Percentiles rank a stretch among this genome's conserved stretches.
phyloP scores from a whole-genome alignment of 2,888 invertebrate genomes.

The Eutolmus rufibarbis region DNA sequence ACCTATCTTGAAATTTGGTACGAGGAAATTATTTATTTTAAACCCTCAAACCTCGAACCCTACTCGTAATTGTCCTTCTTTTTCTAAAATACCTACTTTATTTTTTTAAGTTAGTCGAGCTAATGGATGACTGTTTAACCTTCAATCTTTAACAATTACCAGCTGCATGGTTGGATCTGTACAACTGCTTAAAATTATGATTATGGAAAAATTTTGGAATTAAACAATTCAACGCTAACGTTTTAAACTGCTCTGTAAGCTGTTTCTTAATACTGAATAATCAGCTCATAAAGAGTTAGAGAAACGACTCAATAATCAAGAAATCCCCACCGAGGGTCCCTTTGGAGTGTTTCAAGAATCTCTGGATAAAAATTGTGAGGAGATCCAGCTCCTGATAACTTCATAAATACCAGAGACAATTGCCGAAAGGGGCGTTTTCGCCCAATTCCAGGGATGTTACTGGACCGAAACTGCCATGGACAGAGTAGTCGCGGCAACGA shows the following conservation, averaged over 20 bases:
- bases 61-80: no score
- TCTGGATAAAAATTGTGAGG: background rate
- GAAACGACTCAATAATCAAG: conserved; percentile 28
- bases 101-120: no score
- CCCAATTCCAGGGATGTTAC: conserved; percentile 2
- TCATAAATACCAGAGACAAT: conserved; percentile 27
- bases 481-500: background rate
- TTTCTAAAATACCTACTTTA: no score
- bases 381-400: conserved; percentile 10
- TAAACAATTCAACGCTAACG: background rate
- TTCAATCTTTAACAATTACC: background rate
- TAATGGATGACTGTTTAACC: no score
- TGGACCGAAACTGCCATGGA: background rate
- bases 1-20: no score
- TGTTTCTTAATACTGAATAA: conserved; percentile 4
- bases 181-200: background rate
- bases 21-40: no score
- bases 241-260: background rate
- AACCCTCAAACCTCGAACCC: no score
- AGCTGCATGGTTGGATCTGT: background rate
- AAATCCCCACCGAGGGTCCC: conserved; percentile 1
- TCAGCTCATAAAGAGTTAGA: conserved; percentile 2
- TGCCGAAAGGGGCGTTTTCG: background rate
- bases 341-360: background rate
- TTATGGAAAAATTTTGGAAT: background rate